Evolutionary conservation across 1,140 invertebrate species (phyloP).

Genomic region (Drosophila ficusphila): DNA sequence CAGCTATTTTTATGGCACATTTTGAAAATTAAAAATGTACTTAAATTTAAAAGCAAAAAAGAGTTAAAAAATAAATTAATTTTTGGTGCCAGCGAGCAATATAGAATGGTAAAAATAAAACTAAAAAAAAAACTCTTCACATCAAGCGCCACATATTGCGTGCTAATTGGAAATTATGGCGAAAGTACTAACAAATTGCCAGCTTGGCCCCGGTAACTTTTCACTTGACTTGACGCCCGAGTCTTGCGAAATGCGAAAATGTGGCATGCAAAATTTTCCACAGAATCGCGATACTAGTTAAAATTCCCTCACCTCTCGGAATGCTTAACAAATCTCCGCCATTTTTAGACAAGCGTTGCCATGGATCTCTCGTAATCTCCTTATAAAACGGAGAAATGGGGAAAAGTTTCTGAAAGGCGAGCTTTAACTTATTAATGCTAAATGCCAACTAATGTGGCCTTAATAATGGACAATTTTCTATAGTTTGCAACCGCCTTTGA

Average conservation of each 20-base stretch:
- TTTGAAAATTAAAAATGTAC: too few species aligned
- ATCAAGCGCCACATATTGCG: conserved; percentile 48
- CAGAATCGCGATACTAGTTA: neutral
- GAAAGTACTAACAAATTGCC: conserved; percentile 22
- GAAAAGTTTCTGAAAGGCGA: neutral
- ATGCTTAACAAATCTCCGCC: conserved; percentile 1
- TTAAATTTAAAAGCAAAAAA: too few species aligned
- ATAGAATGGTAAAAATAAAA: too few species aligned
- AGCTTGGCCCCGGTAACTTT: conserved; percentile 2
- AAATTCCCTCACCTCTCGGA: neutral
- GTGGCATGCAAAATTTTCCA: conserved; percentile 16
- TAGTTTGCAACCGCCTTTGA: neutral
- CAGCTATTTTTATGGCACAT: too few species aligned
- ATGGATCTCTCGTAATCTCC: conserved; percentile 18
- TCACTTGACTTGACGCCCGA: conserved; percentile 13
- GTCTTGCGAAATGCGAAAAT: conserved; percentile 12
- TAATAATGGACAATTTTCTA: conserved; percentile 11
- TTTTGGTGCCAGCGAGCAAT: too few species aligned
- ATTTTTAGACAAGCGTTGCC: neutral
- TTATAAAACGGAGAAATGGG: conserved; percentile 4
- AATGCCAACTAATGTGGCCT: conserved; percentile 13
- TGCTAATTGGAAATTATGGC: conserved; percentile 56
- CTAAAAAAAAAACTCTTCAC: neutral
- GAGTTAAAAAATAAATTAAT: too few species aligned
- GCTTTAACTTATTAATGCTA: conserved; percentile 5